Evolutionary conservation across 2,797 vertebrate species (phyloP), one percentile per base, ranked within the genome.

Genomic region (Knipowitschia caucasica): DNA sequence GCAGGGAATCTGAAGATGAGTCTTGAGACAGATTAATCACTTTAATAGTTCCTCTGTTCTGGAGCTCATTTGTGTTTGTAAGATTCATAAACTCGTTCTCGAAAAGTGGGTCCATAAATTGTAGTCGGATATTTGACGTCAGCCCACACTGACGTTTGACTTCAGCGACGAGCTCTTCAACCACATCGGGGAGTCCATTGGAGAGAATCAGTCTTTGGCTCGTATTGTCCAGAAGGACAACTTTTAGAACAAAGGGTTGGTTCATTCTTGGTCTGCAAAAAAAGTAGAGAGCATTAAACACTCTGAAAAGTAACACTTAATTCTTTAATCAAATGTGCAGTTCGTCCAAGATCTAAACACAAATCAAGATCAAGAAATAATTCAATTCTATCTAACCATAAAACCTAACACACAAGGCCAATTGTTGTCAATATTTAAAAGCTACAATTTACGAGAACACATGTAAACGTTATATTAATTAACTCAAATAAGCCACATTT

Each of bases 71-170:
- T 27, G 62, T 45, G 59, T 59, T 62, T 33, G 50, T 69, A 42
- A 71, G 52, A 18, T 75, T 62, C 61, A 57, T 50, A 11, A 59
- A 36, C 12, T 69, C 52, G 49, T 69, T 69, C 31, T 33, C 53
- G 50, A 67, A 66, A 33, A 66, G 44, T 30, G 23, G 3, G 59
- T 69, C 59, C 65, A 76, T 72, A 21, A 66, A 66, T 33, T 72
- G 61, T 42, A 71, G 73, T 35, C 45, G 23, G 36, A 59, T 34
- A n/a, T 20, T n/a, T 2, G 4, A 55, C 26, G 33, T 36, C 10
- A 70, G 24, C 14, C 30, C 62, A 67, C 71, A 67, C 10, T 66
- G 58, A 56, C 65, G 55, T 62, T 64, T 24, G 29, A 59, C 64
- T 39, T 64, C 53, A n/a, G 6, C 18, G 49, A 64, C 21, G 52